Base-by-base conservation (phyloP, 2,888 invertebrate species). In the Nebria salina region DNA sequence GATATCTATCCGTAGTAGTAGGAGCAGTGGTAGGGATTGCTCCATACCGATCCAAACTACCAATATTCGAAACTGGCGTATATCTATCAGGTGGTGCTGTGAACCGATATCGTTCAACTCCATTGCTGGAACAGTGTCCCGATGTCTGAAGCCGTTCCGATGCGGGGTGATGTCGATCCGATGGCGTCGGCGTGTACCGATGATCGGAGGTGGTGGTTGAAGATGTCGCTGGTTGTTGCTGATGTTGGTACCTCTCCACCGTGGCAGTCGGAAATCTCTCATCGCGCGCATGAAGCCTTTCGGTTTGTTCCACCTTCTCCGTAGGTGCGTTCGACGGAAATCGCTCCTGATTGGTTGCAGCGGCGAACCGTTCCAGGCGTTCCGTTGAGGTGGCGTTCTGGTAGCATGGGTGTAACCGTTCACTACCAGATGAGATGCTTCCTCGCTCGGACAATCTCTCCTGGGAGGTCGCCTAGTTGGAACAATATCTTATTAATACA, bases 21-120 rank as follows among this genome's bases (percentile, higher is more conserved):
- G 65, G 25, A 73, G 73, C 42, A 75, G 25, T 75, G 15, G 75
- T 75, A 66, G 25, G 26, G n/a, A 76, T 15, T 87, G 85, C 78
- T 88, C 88, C 83, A 87, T 85, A 75, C 85, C 86, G 84, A 87
- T 87, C 75, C 87, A 85, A 72, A 84, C 83, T 73, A 66, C 41
- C 43, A 41, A 76, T 73, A 41, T 66, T 83, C 34, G 80, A 73
- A 78, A 81, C 82, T 54, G 79, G 82, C 72, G 85, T 84, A 84
- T 83, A 83, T 34, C 84, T 84, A 66, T 84, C 65, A 9, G 43
- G 20, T 66, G 25, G 66, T 41, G 20, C 34, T n/a, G 43, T 20
- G 42, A 65, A 76, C 11, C 84, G 77, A 64, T 78, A 78, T 42
- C 74, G 80, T 75, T 82, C 65, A 13, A 54, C 54, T 54, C 54